phyloP scores from a whole-genome alignment of 1,140 invertebrate genomes.

The Drosophila teissieri region DNA sequence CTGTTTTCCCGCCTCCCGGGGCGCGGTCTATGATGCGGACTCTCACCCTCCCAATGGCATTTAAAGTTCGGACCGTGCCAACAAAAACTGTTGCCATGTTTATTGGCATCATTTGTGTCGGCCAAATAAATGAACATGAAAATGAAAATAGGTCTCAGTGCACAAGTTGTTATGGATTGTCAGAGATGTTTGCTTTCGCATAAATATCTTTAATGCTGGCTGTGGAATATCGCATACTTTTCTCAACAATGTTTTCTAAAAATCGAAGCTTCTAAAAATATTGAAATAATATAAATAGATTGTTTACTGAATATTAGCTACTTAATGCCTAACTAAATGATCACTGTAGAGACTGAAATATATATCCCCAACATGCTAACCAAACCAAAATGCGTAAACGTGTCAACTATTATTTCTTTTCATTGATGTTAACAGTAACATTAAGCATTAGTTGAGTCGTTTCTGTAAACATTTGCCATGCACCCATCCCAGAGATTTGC shows the following conservation, averaged over 20 bases:
- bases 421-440: conserved; percentile 2
- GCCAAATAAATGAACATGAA: conserved; percentile 38
- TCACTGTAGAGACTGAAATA: too few species aligned
- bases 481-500: conserved; percentile 18
- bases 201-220: conserved; percentile 23
- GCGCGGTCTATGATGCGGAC: conserved; percentile 9
- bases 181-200: conserved; percentile 19
- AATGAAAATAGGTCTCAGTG: conserved; percentile 29
- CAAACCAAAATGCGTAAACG: too few species aligned
- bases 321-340: too few species aligned
- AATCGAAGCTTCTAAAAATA: too few species aligned
- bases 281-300: too few species aligned
- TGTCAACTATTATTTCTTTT: not conserved
- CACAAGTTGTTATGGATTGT: conserved; percentile 32
- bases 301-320: too few species aligned
- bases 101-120: conserved; percentile 77
- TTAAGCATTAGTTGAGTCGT: not conserved
- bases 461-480: conserved; percentile 5
- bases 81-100: conserved; percentile 43
- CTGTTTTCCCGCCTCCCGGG: conserved; percentile 31
- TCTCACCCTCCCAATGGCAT: not conserved
- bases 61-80: conserved; percentile 16
- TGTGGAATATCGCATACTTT: conserved; percentile 20
- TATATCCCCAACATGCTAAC: too few species aligned
- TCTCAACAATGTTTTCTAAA: not conserved